Percentiles rank a stretch among this genome's conserved stretches.
Conservation (phyloP, 2,888 invertebrate species). For the Seladonia tumulorum region DNA sequence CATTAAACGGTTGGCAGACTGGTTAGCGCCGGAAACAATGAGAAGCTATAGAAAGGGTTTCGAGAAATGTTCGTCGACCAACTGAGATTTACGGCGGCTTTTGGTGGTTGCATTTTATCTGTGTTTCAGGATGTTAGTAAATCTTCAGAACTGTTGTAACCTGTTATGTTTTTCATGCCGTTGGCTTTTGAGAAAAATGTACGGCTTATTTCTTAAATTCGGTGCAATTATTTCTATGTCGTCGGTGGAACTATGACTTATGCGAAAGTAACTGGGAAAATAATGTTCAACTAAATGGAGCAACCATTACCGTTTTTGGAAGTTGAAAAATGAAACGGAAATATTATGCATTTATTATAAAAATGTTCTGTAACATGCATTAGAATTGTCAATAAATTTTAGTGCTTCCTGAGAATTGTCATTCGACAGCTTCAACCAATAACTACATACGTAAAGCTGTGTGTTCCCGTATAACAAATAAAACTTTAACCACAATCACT, state of each 20-base stretch:
- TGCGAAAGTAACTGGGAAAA: neutral
- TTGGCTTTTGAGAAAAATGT: neutral
- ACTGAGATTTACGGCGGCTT: constrained; percentile 50
- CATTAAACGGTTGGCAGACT: constrained; percentile 58
- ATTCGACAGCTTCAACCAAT: neutral
- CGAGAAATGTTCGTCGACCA: constrained; percentile 59
- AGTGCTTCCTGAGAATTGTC: neutral
- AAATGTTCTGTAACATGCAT: neutral
- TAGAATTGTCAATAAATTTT: neutral
- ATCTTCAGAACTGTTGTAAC: constrained; percentile 5
- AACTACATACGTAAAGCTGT: neutral
- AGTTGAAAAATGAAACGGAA: neutral
- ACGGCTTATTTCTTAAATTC: neutral
- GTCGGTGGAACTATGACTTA: neutral
- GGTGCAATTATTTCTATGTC: neutral
- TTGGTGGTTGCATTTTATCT: constrained; percentile 50
- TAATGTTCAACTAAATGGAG: neutral
- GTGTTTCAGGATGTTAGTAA: constrained; percentile 54
- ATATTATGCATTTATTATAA: no score
- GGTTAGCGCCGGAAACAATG: constrained; percentile 62
- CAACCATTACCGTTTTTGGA: neutral
- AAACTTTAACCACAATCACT: no score
- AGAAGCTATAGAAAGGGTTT: constrained; percentile 57
- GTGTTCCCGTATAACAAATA: no score
- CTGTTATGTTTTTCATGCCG: neutral